Evolutionary conservation across 1,140 invertebrate genomes (phyloP).

Genomic region (Leptinotarsa texana): DNA sequence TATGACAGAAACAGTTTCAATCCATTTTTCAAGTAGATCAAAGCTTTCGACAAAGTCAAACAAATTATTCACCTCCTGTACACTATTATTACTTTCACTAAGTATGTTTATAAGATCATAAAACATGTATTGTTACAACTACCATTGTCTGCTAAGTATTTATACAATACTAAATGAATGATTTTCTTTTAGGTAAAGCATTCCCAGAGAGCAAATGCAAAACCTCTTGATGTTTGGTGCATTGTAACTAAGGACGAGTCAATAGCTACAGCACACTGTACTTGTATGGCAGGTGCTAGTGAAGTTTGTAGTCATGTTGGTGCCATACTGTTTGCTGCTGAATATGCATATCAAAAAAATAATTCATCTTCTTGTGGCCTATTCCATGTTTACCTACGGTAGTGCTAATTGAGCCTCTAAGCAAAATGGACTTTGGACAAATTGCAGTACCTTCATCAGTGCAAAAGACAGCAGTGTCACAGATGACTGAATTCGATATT

Average conservation of each 20-base stretch:
- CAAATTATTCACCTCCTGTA: no score
- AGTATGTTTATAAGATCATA: no score
- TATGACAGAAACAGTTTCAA: background rate
- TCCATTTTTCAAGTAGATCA: background rate
- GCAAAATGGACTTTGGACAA: constrained; percentile 17
- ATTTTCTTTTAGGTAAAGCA: constrained; percentile 19
- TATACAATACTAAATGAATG: background rate
- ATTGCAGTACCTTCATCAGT: background rate
- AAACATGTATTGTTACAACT: no score
- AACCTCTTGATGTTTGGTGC: constrained; percentile 18
- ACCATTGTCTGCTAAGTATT: no score
- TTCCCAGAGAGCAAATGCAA: constrained; percentile 14
- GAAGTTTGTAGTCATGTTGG: constrained; percentile 22
- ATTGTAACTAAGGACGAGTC: constrained; percentile 10
- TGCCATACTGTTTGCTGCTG: constrained; percentile 17
- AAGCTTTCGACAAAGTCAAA: background rate
- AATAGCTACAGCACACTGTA: constrained; percentile 14
- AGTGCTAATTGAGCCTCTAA: constrained; percentile 11
- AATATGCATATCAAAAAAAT: constrained; percentile 23
- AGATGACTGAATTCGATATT: constrained; percentile 9
- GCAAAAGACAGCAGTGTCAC: background rate
- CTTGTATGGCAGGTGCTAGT: constrained; percentile 20
- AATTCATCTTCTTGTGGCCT: constrained; percentile 19
- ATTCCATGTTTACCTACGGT: constrained; percentile 18
- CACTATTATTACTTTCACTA: no score